Evolutionary conservation across 1,140 invertebrate species (phyloP).

Genomic region (Arion vulgaris): DNA sequence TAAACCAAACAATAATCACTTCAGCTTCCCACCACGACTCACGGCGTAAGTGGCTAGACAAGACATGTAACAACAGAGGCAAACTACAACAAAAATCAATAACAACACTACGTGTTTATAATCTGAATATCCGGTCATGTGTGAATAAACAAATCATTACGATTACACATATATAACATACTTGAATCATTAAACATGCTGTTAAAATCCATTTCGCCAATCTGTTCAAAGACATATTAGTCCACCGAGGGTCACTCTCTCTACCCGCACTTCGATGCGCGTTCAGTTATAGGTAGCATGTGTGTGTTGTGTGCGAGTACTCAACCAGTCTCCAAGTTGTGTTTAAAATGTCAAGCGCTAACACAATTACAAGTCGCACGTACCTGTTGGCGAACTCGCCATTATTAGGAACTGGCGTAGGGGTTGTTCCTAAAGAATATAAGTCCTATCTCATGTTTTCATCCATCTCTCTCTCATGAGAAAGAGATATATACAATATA

Average conservation of each 20-base stretch:
- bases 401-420: constrained; percentile 22
- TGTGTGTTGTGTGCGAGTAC: not conserved
- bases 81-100: not conserved
- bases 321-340: not conserved
- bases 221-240: not conserved
- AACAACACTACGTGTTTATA: not conserved
- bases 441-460: constrained; percentile 44
- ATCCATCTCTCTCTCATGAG: constrained; percentile 44
- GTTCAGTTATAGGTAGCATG: too few relatives aligned
- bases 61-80: too few relatives aligned
- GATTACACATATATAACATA: not conserved
- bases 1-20: too few relatives aligned
- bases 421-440: constrained; percentile 21
- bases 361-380: not conserved
- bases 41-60: too few relatives aligned
- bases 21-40: too few relatives aligned
- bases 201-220: not conserved
- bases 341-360: not conserved
- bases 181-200: not conserved
- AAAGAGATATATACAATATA: not conserved
- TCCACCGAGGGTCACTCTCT: not conserved
- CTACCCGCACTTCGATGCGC: not conserved
- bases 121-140: not conserved
- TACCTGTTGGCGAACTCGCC: constrained; percentile 31
- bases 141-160: not conserved